A percentile compares a stretch with the other conserved stretches of the same genome.
Conservation (phyloP, 1,140 invertebrate species). For the Aphelenchoides fujianensis region DNA sequence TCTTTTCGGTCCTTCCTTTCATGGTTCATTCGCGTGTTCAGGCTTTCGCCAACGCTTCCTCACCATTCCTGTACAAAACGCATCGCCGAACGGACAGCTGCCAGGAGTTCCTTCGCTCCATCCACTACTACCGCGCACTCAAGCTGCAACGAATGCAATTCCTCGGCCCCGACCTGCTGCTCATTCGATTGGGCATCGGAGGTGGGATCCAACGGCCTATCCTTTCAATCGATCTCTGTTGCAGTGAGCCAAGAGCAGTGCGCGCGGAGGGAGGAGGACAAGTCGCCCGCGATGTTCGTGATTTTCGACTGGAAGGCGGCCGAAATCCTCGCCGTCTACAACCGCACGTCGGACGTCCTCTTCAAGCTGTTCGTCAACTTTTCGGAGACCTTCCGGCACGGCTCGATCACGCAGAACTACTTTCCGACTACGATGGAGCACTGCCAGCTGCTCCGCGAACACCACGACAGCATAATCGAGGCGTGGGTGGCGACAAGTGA, state of each 20-base stretch:
- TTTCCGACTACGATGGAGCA: conserved; percentile 48
- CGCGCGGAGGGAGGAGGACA: conserved; percentile 19
- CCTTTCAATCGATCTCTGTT: conserved; percentile 8
- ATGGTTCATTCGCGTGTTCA: too few species aligned
- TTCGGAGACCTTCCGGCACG: conserved; percentile 32
- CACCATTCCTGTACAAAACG: conserved; percentile 40
- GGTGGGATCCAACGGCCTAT: neutral
- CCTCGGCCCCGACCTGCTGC: conserved; percentile 39
- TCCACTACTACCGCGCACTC: conserved; percentile 30
- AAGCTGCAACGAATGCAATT: conserved; percentile 46
- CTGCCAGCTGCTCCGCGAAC: conserved; percentile 22
- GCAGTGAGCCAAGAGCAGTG: conserved; percentile 15
- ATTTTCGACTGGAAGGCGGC: conserved; percentile 40
- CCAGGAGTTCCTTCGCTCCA: conserved; percentile 31
- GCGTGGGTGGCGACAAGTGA: conserved; percentile 3
- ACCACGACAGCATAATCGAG: conserved; percentile 29
- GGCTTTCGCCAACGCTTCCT: conserved; percentile 47
- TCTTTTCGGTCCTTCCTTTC: too few species aligned
- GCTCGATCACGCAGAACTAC: conserved; percentile 15
- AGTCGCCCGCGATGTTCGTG: conserved; percentile 37
- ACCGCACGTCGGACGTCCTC: conserved; percentile 24
- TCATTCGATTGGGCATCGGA: conserved; percentile 20
- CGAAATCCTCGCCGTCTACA: conserved; percentile 31
- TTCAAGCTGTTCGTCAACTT: conserved; percentile 41
- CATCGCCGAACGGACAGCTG: conserved; percentile 19